Percentiles rank a stretch among this genome's conserved stretches.
Evolutionary conservation across 2,797 vertebrate species (phyloP).

Genomic region (Brachyrhaphis roseni): DNA sequence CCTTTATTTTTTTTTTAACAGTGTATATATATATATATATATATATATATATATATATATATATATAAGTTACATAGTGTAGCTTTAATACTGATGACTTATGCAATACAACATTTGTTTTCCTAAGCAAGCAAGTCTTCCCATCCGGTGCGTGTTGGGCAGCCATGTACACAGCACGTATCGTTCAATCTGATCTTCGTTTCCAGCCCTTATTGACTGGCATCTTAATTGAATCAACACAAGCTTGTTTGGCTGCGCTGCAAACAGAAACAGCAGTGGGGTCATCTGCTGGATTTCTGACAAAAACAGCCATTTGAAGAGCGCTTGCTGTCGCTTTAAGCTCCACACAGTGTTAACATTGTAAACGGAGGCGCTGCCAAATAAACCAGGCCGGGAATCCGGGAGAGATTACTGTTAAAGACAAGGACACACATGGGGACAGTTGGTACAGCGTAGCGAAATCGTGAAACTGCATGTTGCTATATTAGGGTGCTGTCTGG

Average conservation of each 20-base stretch:
- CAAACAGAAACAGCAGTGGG: conserved; percentile 6
- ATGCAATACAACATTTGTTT: neutral
- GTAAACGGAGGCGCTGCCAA: neutral
- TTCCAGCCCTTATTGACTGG: conserved; percentile 2
- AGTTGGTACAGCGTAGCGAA: neutral
- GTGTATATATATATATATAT: too few species aligned
- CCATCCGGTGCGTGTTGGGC: neutral
- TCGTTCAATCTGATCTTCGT: conserved; percentile 9
- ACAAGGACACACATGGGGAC: neutral
- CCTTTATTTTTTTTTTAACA: too few species aligned
- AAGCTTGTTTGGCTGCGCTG: neutral
- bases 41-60: too few species aligned
- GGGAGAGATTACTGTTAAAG: neutral
- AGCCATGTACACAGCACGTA: neutral
- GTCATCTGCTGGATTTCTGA: conserved; percentile 4
- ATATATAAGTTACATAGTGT: too few species aligned
- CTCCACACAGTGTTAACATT: neutral
- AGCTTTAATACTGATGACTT: neutral
- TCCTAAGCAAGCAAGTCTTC: neutral
- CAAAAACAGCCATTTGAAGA: neutral
- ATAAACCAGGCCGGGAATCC: conserved; percentile 9
- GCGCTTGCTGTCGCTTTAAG: conserved; percentile 4
- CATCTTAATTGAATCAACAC: conserved; percentile 7
- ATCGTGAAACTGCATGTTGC: neutral
- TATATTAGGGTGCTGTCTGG: neutral